Conservation (phyloP, 2,888 invertebrate genomes). For the Salticus scenicus region DNA sequence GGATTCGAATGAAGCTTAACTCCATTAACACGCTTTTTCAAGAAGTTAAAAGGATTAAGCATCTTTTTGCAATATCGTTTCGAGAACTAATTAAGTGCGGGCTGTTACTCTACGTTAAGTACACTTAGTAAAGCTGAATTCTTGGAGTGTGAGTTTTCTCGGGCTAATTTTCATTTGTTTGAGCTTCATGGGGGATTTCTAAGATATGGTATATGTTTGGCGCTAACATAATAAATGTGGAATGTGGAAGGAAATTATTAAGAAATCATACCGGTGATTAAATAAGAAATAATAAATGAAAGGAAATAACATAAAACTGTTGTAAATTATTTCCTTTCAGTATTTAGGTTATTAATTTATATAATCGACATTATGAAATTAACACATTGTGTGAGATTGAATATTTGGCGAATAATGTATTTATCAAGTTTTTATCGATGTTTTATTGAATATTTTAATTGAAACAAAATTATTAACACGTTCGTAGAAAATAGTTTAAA, state of each 20-base stretch:
- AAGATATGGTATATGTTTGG: neutral
- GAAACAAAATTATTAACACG: no score
- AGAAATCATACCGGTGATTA: neutral
- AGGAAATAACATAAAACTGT: no score
- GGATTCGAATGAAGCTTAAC: conserved; percentile 41
- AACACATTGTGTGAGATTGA: no score
- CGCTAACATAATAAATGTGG: neutral
- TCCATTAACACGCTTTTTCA: conserved; percentile 57
- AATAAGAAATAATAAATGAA: neutral
- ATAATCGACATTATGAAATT: no score
- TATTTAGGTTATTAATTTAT: no score
- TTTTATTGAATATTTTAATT: no score
- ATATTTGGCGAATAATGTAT: no score
- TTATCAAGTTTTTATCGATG: no score
- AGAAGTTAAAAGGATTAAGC: conserved; percentile 48
- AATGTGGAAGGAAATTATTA: neutral
- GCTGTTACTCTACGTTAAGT: conserved; percentile 26
- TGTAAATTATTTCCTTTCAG: no score
- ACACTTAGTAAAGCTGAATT: neutral
- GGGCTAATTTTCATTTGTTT: conserved; percentile 25
- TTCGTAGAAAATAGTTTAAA: no score
- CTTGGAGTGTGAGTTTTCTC: conserved; percentile 21
- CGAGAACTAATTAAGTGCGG: conserved; percentile 50
- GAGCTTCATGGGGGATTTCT: conserved; percentile 19
- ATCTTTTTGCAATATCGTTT: conserved; percentile 56